Base-by-base conservation (phyloP, 1,140 invertebrate genomes). In the Cherax destructor region DNA sequence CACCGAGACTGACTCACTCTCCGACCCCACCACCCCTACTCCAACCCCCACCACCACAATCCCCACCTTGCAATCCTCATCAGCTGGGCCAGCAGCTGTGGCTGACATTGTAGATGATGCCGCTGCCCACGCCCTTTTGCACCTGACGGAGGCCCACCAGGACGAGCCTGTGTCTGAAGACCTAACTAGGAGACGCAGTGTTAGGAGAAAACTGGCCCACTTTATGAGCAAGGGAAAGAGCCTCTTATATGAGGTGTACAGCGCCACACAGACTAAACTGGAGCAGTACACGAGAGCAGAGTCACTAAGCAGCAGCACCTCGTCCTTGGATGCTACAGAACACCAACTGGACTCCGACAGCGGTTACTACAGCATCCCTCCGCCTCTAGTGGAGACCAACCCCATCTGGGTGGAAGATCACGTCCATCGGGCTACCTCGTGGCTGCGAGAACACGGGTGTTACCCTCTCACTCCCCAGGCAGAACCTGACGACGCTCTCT, bases 231-330 rank as follows among this genome's bases (percentile, higher is more conserved):
- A 74, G 56, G 88, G 88, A 24, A 78, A 49, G 83, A 85, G 41
- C 61, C 86, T 91, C 88, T 56, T 91, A 83, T 18, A 52, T 6
- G 88, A 91, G 16, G 88, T 91, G 74, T 91, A 91, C 83, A 91
- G 83, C 76, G 88, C 88, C 83, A 91, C 88, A 11, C 88, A 91
- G 30, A 91, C 2, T 59, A 77, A 61, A 41, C 76, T 91, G 49
- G 88, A 79, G 47, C 79, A 89, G 18, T 89, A 89, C 76, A 49
- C 72, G 47, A 77, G 83, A 50, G 18, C 24, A 30, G 76, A 61
- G 11, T 18, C 49, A 1, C 13, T n/a, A 1, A 30, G 24, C n/a
- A 21, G 56, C 50, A 61, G 52, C 56, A 50, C 6, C 77, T 52
- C 77, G 24, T 21, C 18, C 2, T n/a, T 21, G 52, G 10, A 65